phyloP scores from a whole-genome alignment of 2,888 invertebrate genomes.

The Calephelis perditalis region DNA sequence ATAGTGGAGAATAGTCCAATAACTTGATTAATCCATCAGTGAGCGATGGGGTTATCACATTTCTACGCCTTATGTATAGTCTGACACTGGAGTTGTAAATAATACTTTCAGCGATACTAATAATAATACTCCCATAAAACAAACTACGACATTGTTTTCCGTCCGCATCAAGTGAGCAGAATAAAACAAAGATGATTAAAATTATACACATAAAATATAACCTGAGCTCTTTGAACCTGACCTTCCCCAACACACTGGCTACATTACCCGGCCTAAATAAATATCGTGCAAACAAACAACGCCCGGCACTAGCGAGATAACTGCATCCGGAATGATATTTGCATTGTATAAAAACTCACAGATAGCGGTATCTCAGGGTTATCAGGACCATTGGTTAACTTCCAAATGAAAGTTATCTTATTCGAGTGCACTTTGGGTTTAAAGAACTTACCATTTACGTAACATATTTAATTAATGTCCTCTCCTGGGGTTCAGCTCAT shows the following conservation, averaged over 20 bases:
- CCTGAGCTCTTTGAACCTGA: slow-evolving; percentile 48
- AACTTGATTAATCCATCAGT: no score
- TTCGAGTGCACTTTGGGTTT: slow-evolving; percentile 3
- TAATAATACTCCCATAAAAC: background rate
- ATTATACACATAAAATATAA: slow-evolving; percentile 14
- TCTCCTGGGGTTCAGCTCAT: no score
- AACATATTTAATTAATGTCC: background rate
- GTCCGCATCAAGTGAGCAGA: background rate
- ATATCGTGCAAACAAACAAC: slow-evolving; percentile 37
- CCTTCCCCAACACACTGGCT: slow-evolving; percentile 55
- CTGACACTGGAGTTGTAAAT: no score
- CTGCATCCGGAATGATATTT: slow-evolving; percentile 57
- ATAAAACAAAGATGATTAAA: slow-evolving; percentile 16
- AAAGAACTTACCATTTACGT: background rate
- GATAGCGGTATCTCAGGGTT: slow-evolving; percentile 46
- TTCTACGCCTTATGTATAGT: no score
- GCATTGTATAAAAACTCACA: slow-evolving; percentile 37
- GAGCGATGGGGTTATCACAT: no score
- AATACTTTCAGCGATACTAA: background rate
- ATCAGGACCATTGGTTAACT: slow-evolving; percentile 26
- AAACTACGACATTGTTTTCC: slow-evolving; percentile 1
- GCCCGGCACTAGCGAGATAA: slow-evolving; percentile 49
- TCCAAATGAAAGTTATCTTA: slow-evolving; percentile 35
- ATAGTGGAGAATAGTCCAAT: no score
- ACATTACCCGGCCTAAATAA: slow-evolving; percentile 49